Conservation (phyloP, 1,140 invertebrate genomes). For the Pentalonia nigronervosa region DNA sequence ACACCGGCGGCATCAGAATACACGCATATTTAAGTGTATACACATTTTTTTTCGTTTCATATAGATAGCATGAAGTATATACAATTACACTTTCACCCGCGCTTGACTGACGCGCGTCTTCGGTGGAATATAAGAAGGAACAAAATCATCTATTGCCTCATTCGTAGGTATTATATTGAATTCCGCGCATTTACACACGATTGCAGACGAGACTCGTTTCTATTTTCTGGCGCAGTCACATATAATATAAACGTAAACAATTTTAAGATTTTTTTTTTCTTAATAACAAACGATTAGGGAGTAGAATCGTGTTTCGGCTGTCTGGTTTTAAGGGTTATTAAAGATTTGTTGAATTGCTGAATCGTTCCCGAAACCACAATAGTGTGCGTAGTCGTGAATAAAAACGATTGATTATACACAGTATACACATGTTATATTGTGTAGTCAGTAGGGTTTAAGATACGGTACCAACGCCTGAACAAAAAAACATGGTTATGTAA, state of each 20-base stretch:
- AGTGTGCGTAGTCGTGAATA: constrained; percentile 3
- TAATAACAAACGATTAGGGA: constrained; percentile 17
- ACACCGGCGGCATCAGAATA: constrained; percentile 9
- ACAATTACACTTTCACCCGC: constrained; percentile 50
- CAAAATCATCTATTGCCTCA: constrained; percentile 34
- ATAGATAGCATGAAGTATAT: background rate
- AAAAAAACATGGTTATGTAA: background rate
- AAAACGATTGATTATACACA: background rate
- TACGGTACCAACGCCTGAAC: background rate
- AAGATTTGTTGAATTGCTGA: background rate
- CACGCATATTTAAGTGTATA: constrained; percentile 32
- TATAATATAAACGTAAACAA: background rate
- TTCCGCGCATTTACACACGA: constrained; percentile 23
- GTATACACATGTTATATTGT: background rate
- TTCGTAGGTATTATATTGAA: constrained; percentile 32
- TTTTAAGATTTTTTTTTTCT: constrained; percentile 24
- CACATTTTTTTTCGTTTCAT: background rate
- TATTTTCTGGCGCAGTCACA: background rate
- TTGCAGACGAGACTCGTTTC: background rate
- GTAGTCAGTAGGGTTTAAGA: background rate
- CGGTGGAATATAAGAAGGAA: background rate
- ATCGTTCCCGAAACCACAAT: constrained; percentile 17
- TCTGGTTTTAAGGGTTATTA: constrained; percentile 25
- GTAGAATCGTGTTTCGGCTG: constrained; percentile 30
- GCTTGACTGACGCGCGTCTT: constrained; percentile 31